phyloP scores from a whole-genome alignment of 2,888 invertebrate species.

The Thymelicus acteon region DNA sequence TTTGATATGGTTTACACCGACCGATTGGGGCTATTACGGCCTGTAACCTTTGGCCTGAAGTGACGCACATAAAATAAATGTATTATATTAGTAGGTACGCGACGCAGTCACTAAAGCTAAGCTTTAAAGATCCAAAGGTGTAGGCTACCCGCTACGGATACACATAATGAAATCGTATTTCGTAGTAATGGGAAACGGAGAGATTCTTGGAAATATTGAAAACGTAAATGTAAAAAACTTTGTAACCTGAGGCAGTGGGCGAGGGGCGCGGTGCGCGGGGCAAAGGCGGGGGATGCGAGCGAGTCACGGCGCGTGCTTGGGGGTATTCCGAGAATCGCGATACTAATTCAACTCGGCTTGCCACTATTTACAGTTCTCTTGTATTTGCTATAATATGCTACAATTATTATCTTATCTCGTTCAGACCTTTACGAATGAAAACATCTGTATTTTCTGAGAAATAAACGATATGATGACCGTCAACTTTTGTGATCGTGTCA shows the following conservation, averaged over 20 bases:
- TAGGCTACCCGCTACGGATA: not conserved
- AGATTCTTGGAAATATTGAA: slow-evolving; percentile 70
- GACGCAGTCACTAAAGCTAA: slow-evolving; percentile 5
- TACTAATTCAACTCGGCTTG: slow-evolving; percentile 51
- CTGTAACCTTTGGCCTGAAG: slow-evolving; percentile 29
- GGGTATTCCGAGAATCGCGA: slow-evolving; percentile 72
- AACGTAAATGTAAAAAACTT: slow-evolving; percentile 74
- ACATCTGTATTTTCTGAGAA: slow-evolving; percentile 29
- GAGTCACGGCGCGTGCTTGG: slow-evolving; percentile 64
- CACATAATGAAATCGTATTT: slow-evolving; percentile 6
- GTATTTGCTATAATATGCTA: slow-evolving; percentile 16
- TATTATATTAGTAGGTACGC: slow-evolving; percentile 4
- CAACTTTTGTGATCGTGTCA: slow-evolving; percentile 20
- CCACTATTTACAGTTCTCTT: slow-evolving; percentile 29
- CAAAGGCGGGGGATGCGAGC: slow-evolving; percentile 25
- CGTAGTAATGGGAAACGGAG: slow-evolving; percentile 52
- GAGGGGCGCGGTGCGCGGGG: slow-evolving; percentile 46
- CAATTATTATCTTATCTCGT: slow-evolving; percentile 29
- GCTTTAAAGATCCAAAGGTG: slow-evolving; percentile 9
- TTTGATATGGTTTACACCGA: slow-evolving; percentile 11
- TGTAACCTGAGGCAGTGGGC: slow-evolving; percentile 52
- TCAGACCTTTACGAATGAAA: slow-evolving; percentile 22
- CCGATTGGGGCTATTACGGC: slow-evolving; percentile 18
- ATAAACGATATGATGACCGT: slow-evolving; percentile 27
- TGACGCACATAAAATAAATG: slow-evolving; percentile 21